Evolutionary conservation across 2,797 vertebrate species (phyloP).

Genomic region (Emydoidea blandingii): DNA sequence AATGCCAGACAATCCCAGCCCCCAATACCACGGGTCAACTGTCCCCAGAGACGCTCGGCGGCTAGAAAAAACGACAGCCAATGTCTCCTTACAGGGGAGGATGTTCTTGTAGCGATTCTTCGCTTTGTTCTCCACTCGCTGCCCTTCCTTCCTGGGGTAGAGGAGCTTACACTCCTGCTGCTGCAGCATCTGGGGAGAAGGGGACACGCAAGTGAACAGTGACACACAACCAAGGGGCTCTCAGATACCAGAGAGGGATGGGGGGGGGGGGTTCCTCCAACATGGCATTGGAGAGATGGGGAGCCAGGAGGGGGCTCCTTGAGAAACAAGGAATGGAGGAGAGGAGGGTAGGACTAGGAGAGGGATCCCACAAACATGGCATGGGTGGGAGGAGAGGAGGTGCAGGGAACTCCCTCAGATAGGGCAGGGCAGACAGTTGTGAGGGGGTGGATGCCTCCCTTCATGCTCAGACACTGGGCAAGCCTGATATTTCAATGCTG

Average conservation of each 20-base stretch:
- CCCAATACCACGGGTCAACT: background rate
- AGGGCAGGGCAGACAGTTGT: background rate
- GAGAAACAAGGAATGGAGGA: background rate
- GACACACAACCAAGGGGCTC: background rate
- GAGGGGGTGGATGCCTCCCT: rapidly evolving
- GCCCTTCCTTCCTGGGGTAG: constrained; percentile 92
- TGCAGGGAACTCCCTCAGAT: rapidly evolving
- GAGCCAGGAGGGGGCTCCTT: background rate
- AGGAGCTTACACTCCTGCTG: constrained; percentile 92
- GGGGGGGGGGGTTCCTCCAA: background rate
- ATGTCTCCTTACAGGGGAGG: constrained; percentile 87
- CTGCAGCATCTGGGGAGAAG: constrained; percentile 86
- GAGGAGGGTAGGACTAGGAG: background rate
- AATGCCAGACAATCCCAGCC: background rate
- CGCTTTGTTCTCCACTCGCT: constrained; percentile 89
- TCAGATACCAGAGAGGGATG: background rate
- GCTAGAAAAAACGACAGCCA: rapidly evolving
- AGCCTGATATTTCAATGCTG: rapidly evolving
- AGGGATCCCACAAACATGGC: background rate
- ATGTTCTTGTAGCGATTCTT: constrained; percentile 95
- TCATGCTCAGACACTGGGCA: background rate
- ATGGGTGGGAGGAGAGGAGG: background rate
- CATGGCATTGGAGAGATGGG: background rate
- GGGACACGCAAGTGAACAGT: background rate
- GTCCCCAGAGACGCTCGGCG: background rate